Evolutionary conservation across 2,888 invertebrate species (phyloP), one percentile per base, ranked within the genome.

Genomic region (Drosophila multiciliata): DNA sequence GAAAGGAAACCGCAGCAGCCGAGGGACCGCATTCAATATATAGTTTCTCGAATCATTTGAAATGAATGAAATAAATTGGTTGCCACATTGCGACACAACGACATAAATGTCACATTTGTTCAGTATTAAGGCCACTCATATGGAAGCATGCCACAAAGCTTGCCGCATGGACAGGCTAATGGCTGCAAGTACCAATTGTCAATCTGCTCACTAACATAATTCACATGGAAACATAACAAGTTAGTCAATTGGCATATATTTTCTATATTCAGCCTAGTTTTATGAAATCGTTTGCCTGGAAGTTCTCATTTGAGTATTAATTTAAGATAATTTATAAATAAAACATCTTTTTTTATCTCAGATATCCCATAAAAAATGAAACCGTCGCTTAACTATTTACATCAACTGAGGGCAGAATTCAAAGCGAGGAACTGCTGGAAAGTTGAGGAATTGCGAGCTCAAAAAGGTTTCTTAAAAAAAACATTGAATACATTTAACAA

Each of bases 1-100:
- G 66, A 82, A 79, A 82, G 76, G 70, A 78, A 79, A 73, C 77
- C 54, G 79, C 61, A 38, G 20, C 33, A 54, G 57, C 32, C 38
- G 55, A 57, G 50, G 45, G 45, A 15, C 15, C 23, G 23, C 23
- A 23, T 15, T 23, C 45, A 26, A 15, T 65, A 60, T 65, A 60
- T 67, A 60, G 82, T 81, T 81, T 79, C 80, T 66, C 74, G 70
- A 81, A 81, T 78, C 66, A 78, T 78, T 78, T 78, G 65, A 78
- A 78, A 78, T 78, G 78, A 78, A 81, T 78, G 82, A 78, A 78
- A 78, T 81, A 78, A 78, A 78, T 81, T 81, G 81, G 63, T 60
- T 77, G 78, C 65, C 23, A 61, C 66, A 63, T 63, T 54, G 57
- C 66, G 61, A 61, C 45, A 42, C 20, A 60, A 40, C 64, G 57